Evolutionary conservation across 1,140 invertebrate species (phyloP), one percentile per base, ranked within the genome.

Genomic region (Vanessa atalanta): DNA sequence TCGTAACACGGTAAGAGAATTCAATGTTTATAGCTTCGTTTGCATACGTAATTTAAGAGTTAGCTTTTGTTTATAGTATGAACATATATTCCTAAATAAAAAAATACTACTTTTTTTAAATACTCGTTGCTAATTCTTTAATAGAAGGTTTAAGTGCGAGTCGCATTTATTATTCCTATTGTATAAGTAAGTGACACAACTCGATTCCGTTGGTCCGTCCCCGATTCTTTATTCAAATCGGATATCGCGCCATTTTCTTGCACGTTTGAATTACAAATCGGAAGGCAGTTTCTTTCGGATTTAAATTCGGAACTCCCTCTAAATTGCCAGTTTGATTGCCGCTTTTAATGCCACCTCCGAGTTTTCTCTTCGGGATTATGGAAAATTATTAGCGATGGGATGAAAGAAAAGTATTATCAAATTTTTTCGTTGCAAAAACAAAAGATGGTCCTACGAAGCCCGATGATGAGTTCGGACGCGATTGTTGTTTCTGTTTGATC

Each of bases 201-300:
- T 65, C 50, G 70, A 64, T 75, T 51, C 23, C 65, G 69, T 66
- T 76, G 64, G 73, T 75, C 78, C 75, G 75, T 77, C 71, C 69
- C 78, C 75, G 80, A 83, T 86, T 85, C 81, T 84, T 89, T 89
- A 91, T 89, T 91, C 85, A 90, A 91, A 91, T 89, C 87, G 81
- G 84, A 88, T 85, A 88, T 86, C 78, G 81, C 80, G 83, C 86
- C 87, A 86, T 89, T 88, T 90, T 88, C 87, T 89, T 80, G 80
- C 85, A 91, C 84, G 87, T 91, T 91, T 88, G 89, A 87, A 91
- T 90, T 87, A 84, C 88, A 90, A 91, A 91, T 91, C 87, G 86
- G 84, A 89, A 84, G 83, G 80, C 87, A 78, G 85, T 89, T 86
- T 88, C 87, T 90, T 88, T 85, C 73, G 79, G 80, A 87, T 87